These are phyloP conservation scores for Amblyteles armatorius DNA, from an alignment of 2,888 invertebrate genomes.

Conservation along the genomic window DNA sequence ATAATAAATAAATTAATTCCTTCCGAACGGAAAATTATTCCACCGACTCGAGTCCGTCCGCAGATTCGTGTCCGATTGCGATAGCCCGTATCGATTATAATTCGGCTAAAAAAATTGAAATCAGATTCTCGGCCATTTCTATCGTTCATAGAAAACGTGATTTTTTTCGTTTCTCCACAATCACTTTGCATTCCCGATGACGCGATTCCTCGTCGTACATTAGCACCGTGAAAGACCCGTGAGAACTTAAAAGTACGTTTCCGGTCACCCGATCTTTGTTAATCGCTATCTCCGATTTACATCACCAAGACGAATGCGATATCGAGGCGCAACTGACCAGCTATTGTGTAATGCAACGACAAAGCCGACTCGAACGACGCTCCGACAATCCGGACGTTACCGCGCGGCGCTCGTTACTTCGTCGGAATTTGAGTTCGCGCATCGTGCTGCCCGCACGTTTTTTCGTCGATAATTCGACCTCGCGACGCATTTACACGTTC, in stretches of 20 bases:
- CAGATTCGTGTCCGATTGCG: background rate
- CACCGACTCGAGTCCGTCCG: background rate
- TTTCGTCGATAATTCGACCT: constrained; percentile 14
- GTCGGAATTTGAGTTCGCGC: background rate
- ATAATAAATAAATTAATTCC: background rate
- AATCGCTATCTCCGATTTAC: background rate
- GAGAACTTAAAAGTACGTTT: constrained; percentile 2
- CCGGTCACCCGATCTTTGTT: constrained; percentile 25
- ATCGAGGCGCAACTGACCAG: background rate
- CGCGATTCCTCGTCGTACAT: background rate
- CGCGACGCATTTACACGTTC: background rate
- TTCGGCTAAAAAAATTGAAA: background rate
- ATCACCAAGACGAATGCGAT: background rate
- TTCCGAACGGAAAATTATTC: constrained; percentile 1
- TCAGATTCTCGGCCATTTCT: background rate
- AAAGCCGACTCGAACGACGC: background rate
- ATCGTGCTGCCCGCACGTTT: no score
- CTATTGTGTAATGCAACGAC: constrained; percentile 13
- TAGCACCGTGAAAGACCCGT: background rate
- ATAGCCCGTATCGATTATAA: background rate
- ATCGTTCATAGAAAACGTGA: background rate
- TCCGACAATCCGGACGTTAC: background rate
- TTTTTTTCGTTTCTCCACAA: constrained; percentile 1
- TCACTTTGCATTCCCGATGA: constrained; percentile 6
- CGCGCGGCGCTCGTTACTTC: background rate